A percentile compares a stretch with the other conserved stretches of the same genome.
Conservation (phyloP, 2,888 invertebrate genomes). For the Temnothorax rugatulus region DNA sequence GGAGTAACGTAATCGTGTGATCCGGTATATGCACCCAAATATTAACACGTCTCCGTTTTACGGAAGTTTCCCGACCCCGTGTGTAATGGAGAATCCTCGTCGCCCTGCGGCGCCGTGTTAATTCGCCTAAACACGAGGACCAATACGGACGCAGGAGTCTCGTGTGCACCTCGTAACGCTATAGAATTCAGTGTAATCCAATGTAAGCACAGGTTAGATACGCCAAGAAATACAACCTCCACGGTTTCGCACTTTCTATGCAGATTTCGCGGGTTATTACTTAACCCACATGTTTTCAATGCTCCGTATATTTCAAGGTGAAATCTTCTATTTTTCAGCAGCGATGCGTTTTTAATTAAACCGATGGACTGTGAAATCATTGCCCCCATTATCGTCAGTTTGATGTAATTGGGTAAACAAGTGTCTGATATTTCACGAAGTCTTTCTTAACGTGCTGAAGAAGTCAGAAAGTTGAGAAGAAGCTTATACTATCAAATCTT, state of each 20-base stretch:
- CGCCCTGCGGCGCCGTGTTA: conserved; percentile 40
- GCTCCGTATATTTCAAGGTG: not conserved
- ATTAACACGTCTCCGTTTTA: conserved; percentile 46
- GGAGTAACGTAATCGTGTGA: conserved; percentile 43
- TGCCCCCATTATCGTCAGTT: not conserved
- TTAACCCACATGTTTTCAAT: not conserved
- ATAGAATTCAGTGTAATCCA: conserved; percentile 49
- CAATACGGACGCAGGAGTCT: conserved; percentile 12
- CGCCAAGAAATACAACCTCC: conserved; percentile 38
- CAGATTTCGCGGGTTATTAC: not conserved
- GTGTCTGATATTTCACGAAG: not conserved
- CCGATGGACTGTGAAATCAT: not conserved
- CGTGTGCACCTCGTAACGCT: conserved; percentile 25
- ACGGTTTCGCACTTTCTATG: not conserved
- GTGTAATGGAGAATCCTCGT: conserved; percentile 52
- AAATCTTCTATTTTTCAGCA: not conserved
- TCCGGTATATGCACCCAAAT: conserved; percentile 43
- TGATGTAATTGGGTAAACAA: not conserved
- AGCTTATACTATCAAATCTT: not conserved
- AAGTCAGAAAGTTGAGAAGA: not conserved
- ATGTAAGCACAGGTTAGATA: conserved; percentile 38
- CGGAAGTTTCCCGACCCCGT: conserved; percentile 24
- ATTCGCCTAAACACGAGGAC: conserved; percentile 48
- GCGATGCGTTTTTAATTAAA: conserved; percentile 35
- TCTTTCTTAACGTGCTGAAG: not conserved